Evolutionary conservation across 1,140 invertebrate species (phyloP).

Genomic region (Anastrepha ludens): DNA sequence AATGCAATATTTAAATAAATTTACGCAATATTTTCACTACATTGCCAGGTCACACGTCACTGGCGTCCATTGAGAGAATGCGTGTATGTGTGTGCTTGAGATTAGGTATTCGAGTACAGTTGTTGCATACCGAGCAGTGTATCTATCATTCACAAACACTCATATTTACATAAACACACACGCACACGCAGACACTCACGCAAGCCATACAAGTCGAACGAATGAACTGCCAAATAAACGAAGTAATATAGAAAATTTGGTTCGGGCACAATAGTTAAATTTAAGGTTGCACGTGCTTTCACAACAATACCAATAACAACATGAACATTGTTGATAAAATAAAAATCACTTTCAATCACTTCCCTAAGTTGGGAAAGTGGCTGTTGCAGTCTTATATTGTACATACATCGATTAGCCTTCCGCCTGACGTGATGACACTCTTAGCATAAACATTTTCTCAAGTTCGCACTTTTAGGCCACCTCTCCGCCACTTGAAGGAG

Average conservation of each 20-base stretch:
- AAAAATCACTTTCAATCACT: constrained; percentile 24
- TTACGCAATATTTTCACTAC: background rate
- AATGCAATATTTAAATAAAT: background rate
- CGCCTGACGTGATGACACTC: background rate
- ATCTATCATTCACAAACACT: too few species aligned
- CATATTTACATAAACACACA: too few species aligned
- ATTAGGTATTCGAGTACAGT: too few species aligned
- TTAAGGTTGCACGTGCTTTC: background rate
- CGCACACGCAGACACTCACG: background rate
- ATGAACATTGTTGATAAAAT: background rate
- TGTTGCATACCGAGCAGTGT: too few species aligned
- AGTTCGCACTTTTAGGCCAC: background rate
- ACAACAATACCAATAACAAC: background rate
- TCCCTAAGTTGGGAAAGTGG: background rate
- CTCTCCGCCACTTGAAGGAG: background rate
- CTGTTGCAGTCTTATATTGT: background rate
- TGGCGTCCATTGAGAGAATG: background rate
- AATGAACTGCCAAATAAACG: too few species aligned
- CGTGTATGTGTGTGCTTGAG: too few species aligned
- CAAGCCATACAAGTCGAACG: too few species aligned
- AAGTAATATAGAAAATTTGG: background rate
- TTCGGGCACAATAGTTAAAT: background rate
- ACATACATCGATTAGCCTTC: background rate
- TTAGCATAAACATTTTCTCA: background rate
- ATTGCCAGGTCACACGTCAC: background rate